Evolutionary conservation across 2,113 vertebrate species (phyloP), one percentile per base, ranked within the genome.

Genomic region (Dicaeum eximium): DNA sequence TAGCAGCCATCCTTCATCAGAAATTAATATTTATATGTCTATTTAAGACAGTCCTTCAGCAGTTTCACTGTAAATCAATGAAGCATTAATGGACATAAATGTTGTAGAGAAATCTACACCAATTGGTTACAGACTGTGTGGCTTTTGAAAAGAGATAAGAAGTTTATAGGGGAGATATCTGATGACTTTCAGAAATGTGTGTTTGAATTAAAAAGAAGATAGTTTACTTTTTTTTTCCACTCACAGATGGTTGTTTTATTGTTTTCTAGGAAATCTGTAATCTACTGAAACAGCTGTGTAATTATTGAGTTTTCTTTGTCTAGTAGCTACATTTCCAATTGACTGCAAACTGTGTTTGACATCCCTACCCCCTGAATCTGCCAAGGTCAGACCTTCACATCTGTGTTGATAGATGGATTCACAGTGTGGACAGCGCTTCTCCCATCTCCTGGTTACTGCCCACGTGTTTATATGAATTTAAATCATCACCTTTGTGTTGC

Each of bases 1-100:
- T 90, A 94, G 93, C 66, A 87, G 80, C 37, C 67, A 88, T 91
- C 81, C 74, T 61, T 94, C 92, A 90, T 56, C 60, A 61, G 51
- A 91, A 94, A 91, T 96, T 93, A 93, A 86, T 89, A 88, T 80
- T 95, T 88, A 93, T 79, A 60, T 56, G 40, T 74, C 71, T 27
- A 35, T 77, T 80, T 61, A 78, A 90, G 75, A 79, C 72, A 85
- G 75, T 86, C 58, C 82, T 64, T 85, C 65, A 79, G 77, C 47
- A 40, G 38, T 87, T 91, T 82, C 47, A 35, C 80, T 50, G 69
- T 73, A 81, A 92, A 71, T 82, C 92, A 88, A 37, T 6, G 17
- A 85, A 93, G 86, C 71, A 80, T 82, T 67, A 88, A 78, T 11
- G 22, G 86, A 27, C 54, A 69, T 75, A 69, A 75, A 87, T 24